phyloP scores from a whole-genome alignment of 2,113 vertebrate genomes.

The Sphyrna mokarran region DNA sequence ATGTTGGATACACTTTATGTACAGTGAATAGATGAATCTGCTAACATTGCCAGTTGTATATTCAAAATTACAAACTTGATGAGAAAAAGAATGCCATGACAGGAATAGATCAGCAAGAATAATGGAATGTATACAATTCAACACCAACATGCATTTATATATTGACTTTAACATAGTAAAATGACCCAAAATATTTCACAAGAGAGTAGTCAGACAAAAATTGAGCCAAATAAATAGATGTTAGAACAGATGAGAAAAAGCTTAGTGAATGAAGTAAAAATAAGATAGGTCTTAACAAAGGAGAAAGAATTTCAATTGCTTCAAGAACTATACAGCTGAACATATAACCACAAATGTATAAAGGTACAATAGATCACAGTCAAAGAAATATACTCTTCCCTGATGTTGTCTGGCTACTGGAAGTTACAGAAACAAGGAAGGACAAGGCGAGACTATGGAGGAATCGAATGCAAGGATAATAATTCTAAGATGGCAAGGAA shows the following conservation, averaged over 20 bases:
- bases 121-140: neutral
- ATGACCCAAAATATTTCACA: neutral
- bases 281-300: neutral
- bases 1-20: neutral
- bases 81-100: neutral
- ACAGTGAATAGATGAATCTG: neutral
- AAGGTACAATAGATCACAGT: neutral
- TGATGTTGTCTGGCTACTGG: neutral
- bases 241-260: neutral
- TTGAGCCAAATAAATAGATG: neutral
- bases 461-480: neutral
- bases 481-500: neutral
- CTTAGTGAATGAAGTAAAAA: neutral
- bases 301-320: neutral
- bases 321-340: neutral
- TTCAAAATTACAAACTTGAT: neutral
- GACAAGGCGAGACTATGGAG: neutral
- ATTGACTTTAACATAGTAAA: neutral
- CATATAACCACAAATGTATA: neutral
- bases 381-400: neutral
- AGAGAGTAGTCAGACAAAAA: neutral
- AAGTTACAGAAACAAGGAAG: neutral
- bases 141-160: neutral
- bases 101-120: neutral
- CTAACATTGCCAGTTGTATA: neutral